Evolutionary conservation across 2,797 vertebrate species (phyloP).

Genomic region (Melanotaenia trifasciata): DNA sequence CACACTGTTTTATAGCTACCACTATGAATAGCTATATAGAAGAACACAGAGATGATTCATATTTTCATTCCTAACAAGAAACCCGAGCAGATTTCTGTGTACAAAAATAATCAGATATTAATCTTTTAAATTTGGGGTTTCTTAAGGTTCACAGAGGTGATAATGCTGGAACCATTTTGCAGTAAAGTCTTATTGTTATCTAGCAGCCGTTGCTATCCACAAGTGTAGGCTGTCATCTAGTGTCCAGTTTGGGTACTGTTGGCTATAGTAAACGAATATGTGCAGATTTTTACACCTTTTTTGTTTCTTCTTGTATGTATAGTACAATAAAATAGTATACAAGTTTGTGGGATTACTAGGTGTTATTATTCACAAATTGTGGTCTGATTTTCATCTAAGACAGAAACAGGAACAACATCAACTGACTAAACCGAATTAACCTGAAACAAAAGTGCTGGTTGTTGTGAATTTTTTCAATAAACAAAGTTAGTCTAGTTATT

Average conservation of each 20-base stretch:
- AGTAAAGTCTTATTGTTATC: constrained; percentile 58
- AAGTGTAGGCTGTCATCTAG: constrained; percentile 64
- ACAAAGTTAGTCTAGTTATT: too few species aligned
- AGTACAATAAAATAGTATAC: too few species aligned
- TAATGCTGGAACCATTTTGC: constrained; percentile 74
- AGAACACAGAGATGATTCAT: background rate
- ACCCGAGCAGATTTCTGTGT: background rate
- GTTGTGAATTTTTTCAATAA: too few species aligned
- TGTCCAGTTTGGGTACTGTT: constrained; percentile 50
- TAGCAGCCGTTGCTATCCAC: constrained; percentile 27
- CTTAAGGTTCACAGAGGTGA: constrained; percentile 51
- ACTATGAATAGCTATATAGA: constrained; percentile 1
- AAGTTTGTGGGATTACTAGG: too few species aligned
- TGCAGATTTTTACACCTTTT: too few species aligned
- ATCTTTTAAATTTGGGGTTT: constrained; percentile 4
- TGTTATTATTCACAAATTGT: too few species aligned
- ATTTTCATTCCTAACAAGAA: background rate
- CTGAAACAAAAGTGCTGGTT: too few species aligned
- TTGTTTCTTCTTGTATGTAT: too few species aligned
- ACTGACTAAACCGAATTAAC: too few species aligned
- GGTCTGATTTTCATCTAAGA: too few species aligned
- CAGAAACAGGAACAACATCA: too few species aligned
- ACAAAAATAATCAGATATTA: background rate
- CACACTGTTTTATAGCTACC: background rate
- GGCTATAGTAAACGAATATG: too few species aligned